Conservation (phyloP, 64 coral and sea anemone genomes). For the Montipora efflorescens region DNA sequence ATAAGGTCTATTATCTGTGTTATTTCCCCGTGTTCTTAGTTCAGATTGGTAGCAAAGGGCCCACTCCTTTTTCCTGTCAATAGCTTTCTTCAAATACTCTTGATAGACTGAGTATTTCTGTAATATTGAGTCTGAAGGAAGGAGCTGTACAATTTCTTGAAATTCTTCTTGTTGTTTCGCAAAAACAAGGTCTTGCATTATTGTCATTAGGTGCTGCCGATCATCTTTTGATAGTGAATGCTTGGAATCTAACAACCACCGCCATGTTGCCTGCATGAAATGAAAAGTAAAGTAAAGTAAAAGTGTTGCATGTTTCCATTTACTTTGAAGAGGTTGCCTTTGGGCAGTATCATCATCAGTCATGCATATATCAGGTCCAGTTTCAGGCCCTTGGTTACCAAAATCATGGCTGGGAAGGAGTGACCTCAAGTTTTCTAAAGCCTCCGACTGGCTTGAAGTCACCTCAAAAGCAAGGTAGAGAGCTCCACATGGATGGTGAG, state of each 20-base stretch:
- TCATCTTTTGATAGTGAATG: conserved; percentile 30
- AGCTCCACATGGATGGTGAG: conserved; percentile 60
- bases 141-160: conserved; percentile 8
- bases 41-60: conserved; percentile 21
- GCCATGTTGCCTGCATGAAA: neutral
- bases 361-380: conserved; percentile 42
- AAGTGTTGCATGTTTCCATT: conserved; percentile 55
- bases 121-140: conserved; percentile 11
- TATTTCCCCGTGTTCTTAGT: conserved; percentile 62
- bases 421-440: conserved; percentile 14
- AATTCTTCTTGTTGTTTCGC: conserved; percentile 30
- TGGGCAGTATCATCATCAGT: conserved; percentile 63
- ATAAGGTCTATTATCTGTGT: conserved; percentile 31
- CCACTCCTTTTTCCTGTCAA: conserved; percentile 37
- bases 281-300: neutral
- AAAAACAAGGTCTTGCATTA: conserved; percentile 53
- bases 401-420: conserved; percentile 33
- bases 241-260: conserved; percentile 45
- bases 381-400: conserved; percentile 33
- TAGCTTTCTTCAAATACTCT: conserved; percentile 2
- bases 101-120: neutral
- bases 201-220: conserved; percentile 33
- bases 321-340: conserved; percentile 1
- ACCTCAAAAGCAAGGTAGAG: conserved; percentile 58
- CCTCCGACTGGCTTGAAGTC: conserved; percentile 32